These are phyloP conservation scores for Platysteira castanea DNA, from an alignment of 2,113 vertebrate genomes.

Conservation along the genomic window DNA sequence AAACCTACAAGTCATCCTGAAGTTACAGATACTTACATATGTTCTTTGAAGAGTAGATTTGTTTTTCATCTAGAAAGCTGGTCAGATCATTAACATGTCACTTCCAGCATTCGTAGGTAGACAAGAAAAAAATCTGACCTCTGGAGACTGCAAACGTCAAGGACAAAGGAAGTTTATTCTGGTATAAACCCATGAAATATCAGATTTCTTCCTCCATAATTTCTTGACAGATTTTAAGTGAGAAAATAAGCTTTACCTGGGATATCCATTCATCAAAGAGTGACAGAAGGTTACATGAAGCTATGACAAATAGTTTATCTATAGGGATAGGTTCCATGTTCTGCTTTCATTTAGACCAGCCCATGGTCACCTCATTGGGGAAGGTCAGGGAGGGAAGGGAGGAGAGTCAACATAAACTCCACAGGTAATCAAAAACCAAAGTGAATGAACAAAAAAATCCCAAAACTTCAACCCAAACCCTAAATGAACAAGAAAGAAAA, in stretches of 20 bases:
- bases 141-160: background rate
- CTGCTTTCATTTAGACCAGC: background rate
- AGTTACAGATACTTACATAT: background rate
- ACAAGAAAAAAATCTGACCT: background rate
- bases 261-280: background rate
- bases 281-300: background rate
- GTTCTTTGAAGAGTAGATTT: background rate
- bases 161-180: background rate
- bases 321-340: background rate
- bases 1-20: background rate
- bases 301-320: background rate
- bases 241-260: background rate
- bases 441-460: background rate
- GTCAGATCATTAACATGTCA: background rate
- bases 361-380: background rate
- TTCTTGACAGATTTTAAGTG: background rate
- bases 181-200: background rate
- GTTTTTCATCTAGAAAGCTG: background rate
- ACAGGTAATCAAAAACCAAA: background rate
- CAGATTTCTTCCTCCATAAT: background rate
- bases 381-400: background rate
- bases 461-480: background rate
- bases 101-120: background rate
- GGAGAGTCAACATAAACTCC: background rate
- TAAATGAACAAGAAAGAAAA: background rate